phyloP scores from a whole-genome alignment of 2,888 invertebrate species.

The Malacosoma neustria region DNA sequence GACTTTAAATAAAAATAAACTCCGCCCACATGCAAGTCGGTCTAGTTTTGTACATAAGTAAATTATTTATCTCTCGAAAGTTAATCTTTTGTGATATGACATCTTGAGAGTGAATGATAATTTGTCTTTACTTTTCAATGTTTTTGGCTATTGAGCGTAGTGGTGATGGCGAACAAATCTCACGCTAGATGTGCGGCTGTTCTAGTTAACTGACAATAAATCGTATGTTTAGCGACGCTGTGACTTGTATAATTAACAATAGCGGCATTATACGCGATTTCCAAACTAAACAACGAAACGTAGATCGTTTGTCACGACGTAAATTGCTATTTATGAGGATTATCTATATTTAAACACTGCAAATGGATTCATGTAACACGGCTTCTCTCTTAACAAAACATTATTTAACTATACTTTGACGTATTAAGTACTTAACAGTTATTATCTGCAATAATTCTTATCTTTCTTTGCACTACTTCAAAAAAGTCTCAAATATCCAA shows the following conservation, averaged over 20 bases:
- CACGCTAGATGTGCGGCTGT: constrained; percentile 54
- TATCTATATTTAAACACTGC: constrained; percentile 44
- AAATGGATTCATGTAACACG: constrained; percentile 31
- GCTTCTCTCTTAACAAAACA: constrained; percentile 8
- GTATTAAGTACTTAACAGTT: neutral
- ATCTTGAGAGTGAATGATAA: constrained; percentile 27
- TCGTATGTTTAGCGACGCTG: constrained; percentile 67
- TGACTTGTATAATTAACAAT: constrained; percentile 72
- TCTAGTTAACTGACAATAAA: constrained; percentile 67
- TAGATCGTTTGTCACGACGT: constrained; percentile 65
- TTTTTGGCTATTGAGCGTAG: constrained; percentile 39
- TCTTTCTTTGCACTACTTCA: constrained; percentile 5
- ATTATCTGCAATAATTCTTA: constrained; percentile 22
- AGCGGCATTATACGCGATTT: constrained; percentile 67
- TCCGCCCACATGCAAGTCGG: constrained; percentile 23
- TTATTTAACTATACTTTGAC: neutral
- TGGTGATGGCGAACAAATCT: constrained; percentile 40
- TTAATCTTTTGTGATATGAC: constrained; percentile 29
- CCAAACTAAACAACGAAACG: constrained; percentile 58
- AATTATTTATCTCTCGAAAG: constrained; percentile 31
- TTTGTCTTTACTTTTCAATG: constrained; percentile 49
- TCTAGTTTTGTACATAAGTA: constrained; percentile 13
- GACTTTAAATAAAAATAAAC: constrained; percentile 32
- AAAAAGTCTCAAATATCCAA: no score
- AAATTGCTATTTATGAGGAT: constrained; percentile 70